Conservation (phyloP, 2,113 vertebrate genomes). For the Orthonyx spaldingii region DNA sequence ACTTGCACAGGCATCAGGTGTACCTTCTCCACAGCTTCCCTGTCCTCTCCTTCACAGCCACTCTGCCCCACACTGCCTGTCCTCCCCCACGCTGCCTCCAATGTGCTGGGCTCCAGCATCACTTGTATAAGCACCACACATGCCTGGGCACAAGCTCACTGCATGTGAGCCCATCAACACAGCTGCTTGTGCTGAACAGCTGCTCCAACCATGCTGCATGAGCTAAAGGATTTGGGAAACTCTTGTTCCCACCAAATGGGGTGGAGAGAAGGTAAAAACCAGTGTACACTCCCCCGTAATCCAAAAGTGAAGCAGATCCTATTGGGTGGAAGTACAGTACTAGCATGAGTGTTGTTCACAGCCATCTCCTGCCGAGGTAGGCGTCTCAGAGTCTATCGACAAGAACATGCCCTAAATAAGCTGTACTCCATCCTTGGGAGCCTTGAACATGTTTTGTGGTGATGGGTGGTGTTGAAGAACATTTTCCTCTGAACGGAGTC, state of each 20-base stretch:
- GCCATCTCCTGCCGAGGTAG: neutral
- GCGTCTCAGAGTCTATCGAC: neutral
- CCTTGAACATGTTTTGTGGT: neutral
- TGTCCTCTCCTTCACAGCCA: neutral
- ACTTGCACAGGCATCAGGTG: fast-evolving
- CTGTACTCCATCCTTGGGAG: neutral
- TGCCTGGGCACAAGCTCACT: neutral
- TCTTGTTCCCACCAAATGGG: neutral
- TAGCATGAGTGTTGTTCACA: neutral
- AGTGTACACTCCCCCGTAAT: too few relatives aligned
- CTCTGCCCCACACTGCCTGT: neutral
- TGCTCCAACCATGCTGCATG: fast-evolving
- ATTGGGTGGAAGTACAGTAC: neutral
- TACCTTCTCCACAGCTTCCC: neutral
- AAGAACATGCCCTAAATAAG: neutral
- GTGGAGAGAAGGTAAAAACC: neutral
- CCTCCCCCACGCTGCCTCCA: fast-evolving
- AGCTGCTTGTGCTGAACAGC: neutral
- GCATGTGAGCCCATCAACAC: fast-evolving
- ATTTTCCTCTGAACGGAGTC: neutral
- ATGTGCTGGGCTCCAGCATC: fast-evolving
- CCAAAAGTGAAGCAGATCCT: neutral
- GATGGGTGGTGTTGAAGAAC: neutral
- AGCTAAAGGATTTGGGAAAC: neutral
- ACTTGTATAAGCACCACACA: neutral